Percentiles rank a stretch among this genome's conserved stretches.
These are phyloP conservation scores for Turritopsis rubra DNA, from an alignment of 30 jellyfish, hydroid and myxozoan genomes.

Conservation along the genomic window DNA sequence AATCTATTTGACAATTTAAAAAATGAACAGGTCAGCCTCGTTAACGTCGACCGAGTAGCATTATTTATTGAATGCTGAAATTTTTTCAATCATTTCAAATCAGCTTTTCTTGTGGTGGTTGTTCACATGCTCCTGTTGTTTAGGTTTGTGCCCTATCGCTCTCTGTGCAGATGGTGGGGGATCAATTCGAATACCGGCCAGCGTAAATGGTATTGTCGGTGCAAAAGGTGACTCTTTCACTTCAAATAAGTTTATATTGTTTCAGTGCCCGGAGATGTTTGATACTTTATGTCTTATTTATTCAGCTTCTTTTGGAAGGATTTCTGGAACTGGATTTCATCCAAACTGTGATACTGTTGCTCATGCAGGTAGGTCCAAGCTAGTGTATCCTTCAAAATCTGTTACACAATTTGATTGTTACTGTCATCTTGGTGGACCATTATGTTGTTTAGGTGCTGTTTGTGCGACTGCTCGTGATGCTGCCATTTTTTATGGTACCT, in stretches of 20 bases:
- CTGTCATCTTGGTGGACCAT: neutral
- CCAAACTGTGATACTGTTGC: slow-evolving; percentile 56
- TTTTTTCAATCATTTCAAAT: no score
- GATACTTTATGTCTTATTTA: neutral
- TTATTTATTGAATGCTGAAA: neutral
- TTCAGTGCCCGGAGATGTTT: neutral
- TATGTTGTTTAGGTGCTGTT: slow-evolving; percentile 36
- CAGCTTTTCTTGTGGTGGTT: neutral
- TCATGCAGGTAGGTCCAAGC: slow-evolving; percentile 45
- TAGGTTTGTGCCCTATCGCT: slow-evolving; percentile 88
- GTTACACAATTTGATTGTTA: neutral
- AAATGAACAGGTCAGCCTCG: no score
- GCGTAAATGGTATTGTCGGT: slow-evolving; percentile 88
- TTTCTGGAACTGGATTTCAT: slow-evolving; percentile 38
- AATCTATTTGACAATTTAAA: no score
- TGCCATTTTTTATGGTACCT: slow-evolving; percentile 51
- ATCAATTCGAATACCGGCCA: slow-evolving; percentile 92
- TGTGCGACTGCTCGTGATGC: slow-evolving; percentile 58
- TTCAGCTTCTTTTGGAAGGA: slow-evolving; percentile 71
- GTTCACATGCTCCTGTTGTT: neutral
- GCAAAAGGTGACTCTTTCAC: slow-evolving; percentile 53
- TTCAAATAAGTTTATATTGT: neutral
- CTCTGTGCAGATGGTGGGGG: slow-evolving; percentile 99
- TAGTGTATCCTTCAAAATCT: neutral
- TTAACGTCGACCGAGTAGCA: neutral